These are phyloP conservation scores for Polyergus mexicanus DNA, from an alignment of 1,140 invertebrate genomes.

Conservation along the genomic window DNA sequence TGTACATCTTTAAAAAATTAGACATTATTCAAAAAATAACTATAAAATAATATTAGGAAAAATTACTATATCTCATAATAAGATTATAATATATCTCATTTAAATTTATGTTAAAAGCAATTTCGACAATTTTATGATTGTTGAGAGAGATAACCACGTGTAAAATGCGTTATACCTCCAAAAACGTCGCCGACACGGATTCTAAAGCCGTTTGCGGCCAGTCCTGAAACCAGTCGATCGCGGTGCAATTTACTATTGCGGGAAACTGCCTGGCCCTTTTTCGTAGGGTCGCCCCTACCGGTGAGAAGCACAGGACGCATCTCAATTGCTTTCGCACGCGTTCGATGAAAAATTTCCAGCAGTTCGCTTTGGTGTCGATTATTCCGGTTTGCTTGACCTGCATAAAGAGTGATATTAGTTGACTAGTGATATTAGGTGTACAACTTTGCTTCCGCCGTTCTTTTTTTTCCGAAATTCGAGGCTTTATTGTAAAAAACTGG, in stretches of 20 bases:
- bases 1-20: too few relatives aligned
- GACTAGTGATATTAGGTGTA: too few relatives aligned
- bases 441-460: too few relatives aligned
- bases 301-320: slow-evolving; percentile 96
- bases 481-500: too few relatives aligned
- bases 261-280: slow-evolving; percentile 96
- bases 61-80: too few relatives aligned
- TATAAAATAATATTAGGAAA: too few relatives aligned
- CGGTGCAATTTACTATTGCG: slow-evolving; percentile 96
- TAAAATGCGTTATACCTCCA: slow-evolving; percentile 83
- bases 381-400: slow-evolving; percentile 92
- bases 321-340: slow-evolving; percentile 92
- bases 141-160: slow-evolving; percentile 27
- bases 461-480: too few relatives aligned
- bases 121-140: neutral
- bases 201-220: slow-evolving; percentile 97
- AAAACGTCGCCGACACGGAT: slow-evolving; percentile 95
- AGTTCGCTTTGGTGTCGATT: slow-evolving; percentile 96
- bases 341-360: slow-evolving; percentile 98
- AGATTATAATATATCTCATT: too few relatives aligned
- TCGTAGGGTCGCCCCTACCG: slow-evolving; percentile 93
- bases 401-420: neutral
- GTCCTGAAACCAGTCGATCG: slow-evolving; percentile 98
- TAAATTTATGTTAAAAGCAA: neutral
- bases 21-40: too few relatives aligned